These are phyloP conservation scores for Epirrhoe alternata DNA, from an alignment of 2,888 invertebrate species.

Conservation along the genomic window DNA sequence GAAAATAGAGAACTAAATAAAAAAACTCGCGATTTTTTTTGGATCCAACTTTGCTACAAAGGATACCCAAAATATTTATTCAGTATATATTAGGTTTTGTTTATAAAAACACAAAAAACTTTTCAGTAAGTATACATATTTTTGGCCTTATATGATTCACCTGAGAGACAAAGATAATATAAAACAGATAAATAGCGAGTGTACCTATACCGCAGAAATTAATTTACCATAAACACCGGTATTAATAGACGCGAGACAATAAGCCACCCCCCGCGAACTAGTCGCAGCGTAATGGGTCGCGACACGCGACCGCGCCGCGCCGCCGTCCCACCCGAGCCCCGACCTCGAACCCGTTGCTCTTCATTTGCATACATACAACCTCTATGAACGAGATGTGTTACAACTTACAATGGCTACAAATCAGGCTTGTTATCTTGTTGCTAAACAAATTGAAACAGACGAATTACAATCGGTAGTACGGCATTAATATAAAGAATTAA, in stretches of 20 bases:
- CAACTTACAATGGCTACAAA: conserved; percentile 47
- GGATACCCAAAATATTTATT: too few species aligned
- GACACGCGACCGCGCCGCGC: conserved; percentile 70
- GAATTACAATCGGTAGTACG: neutral
- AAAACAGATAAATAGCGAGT: conserved; percentile 46
- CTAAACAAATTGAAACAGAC: conserved; percentile 21
- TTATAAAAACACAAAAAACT: too few species aligned
- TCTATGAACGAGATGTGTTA: conserved; percentile 56
- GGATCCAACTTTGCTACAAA: too few species aligned
- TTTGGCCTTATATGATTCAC: neutral
- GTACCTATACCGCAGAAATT: conserved; percentile 64
- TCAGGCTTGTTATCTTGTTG: conserved; percentile 32
- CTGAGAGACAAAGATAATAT: conserved; percentile 29
- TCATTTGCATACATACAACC: conserved; percentile 66
- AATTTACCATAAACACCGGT: conserved; percentile 75
- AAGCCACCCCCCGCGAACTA: conserved; percentile 74
- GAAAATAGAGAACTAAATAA: too few species aligned
- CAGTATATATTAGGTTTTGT: too few species aligned
- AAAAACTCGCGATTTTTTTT: too few species aligned
- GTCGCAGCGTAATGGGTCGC: conserved; percentile 73
- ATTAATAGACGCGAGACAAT: conserved; percentile 82
- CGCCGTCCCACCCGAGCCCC: conserved; percentile 63
- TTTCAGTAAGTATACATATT: too few species aligned
- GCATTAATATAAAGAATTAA: neutral
- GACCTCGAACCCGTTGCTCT: conserved; percentile 64